A percentile compares a stretch with the other conserved stretches of the same genome.
Evolutionary conservation across 2,113 vertebrate genomes (phyloP).

Genomic region (Clarias magur): DNA sequence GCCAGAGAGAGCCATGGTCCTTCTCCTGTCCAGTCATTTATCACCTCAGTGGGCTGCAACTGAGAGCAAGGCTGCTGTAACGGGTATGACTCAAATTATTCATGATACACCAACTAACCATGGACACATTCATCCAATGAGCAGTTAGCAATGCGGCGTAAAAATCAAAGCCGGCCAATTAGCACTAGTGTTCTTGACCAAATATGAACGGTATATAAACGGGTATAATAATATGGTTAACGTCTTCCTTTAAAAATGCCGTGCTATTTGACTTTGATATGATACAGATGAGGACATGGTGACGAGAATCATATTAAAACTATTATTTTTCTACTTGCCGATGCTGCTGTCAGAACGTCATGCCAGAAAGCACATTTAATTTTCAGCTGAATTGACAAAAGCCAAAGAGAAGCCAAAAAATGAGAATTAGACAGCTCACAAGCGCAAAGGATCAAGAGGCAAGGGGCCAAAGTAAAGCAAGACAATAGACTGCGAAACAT

Average conservation of each 20-base stretch:
- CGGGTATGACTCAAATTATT: slow-evolving; percentile 41
- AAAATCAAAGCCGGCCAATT: slow-evolving; percentile 4
- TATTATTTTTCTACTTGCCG: slow-evolving; percentile 21
- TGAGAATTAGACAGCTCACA: background rate
- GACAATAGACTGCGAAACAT: background rate
- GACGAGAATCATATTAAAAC: background rate
- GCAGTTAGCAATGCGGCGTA: background rate
- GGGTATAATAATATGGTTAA: background rate
- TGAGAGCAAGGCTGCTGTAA: slow-evolving; percentile 33
- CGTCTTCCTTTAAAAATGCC: background rate
- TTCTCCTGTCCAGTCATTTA: slow-evolving; percentile 22
- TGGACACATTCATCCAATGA: slow-evolving; percentile 40
- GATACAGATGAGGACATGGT: slow-evolving; percentile 16
- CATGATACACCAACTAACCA: slow-evolving; percentile 35
- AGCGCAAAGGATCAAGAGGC: background rate
- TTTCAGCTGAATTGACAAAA: slow-evolving; percentile 33
- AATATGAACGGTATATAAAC: background rate
- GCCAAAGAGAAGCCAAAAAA: slow-evolving; percentile 16
- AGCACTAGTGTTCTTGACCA: background rate
- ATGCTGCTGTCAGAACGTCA: slow-evolving; percentile 4
- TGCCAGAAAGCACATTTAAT: slow-evolving; percentile 44
- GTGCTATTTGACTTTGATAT: slow-evolving; percentile 9
- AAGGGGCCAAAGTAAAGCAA: slow-evolving; percentile 19
- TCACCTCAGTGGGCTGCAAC: slow-evolving; percentile 6
- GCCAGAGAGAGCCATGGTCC: background rate